phyloP scores from a whole-genome alignment of 2,888 invertebrate species.

The Drosophila pseudotakahashii region DNA sequence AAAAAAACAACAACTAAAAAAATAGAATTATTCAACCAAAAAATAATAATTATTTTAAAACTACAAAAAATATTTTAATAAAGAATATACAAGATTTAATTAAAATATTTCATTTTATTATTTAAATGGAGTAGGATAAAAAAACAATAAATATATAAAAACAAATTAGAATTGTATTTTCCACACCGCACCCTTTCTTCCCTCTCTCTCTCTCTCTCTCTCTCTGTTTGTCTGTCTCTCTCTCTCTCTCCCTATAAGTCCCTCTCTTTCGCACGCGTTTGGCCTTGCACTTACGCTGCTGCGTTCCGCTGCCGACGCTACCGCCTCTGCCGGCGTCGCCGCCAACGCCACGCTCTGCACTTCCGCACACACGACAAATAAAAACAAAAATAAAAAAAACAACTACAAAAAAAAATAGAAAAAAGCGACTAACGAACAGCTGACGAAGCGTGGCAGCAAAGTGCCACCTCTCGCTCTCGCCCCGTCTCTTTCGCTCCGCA shows the following conservation, averaged over 20 bases:
- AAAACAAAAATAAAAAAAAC: constrained; percentile 5
- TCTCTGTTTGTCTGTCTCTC: not conserved
- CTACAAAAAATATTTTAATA: too few species aligned
- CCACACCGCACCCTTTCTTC: constrained; percentile 22
- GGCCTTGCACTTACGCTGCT: constrained; percentile 63
- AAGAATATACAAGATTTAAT: too few species aligned
- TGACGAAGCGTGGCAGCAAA: constrained; percentile 47
- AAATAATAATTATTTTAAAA: too few species aligned
- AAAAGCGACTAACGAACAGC: constrained; percentile 42
- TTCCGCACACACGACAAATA: constrained; percentile 64
- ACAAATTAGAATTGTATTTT: constrained; percentile 8
- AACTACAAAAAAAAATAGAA: constrained; percentile 5
- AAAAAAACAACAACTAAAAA: not conserved
- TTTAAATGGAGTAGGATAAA: not conserved
- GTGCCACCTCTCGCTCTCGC: constrained; percentile 18
- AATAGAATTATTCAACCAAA: not conserved
- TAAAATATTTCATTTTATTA: too few species aligned
- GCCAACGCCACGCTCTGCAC: constrained; percentile 66
- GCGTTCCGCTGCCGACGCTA: constrained; percentile 43
- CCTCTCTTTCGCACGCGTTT: constrained; percentile 66
- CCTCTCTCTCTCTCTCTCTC: constrained; percentile 16
- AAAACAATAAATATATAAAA: not conserved
- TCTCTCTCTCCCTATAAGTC: constrained; percentile 19
- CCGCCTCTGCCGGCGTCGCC: constrained; percentile 41
- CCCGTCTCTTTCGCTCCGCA: constrained; percentile 9